Base-by-base conservation (phyloP, 2,888 invertebrate species). In the Dugesia japonica region DNA sequence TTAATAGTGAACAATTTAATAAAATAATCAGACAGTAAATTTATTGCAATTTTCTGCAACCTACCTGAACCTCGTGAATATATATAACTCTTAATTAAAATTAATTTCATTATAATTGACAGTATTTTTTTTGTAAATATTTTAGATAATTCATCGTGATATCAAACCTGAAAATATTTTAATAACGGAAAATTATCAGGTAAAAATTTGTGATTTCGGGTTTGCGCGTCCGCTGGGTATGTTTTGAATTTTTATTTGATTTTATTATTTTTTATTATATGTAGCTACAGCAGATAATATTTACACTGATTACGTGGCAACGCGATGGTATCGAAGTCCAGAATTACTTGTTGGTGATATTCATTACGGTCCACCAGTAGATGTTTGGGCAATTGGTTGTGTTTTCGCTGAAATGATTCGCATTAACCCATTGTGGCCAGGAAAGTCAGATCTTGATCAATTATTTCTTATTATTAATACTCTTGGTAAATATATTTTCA, bases 391-490 rank as follows among this genome's bases (percentile, higher is more conserved):
- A 56, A 56, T 56, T 20, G 56, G 56, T 4, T 56, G 56, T 56
- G 56, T 56, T n/a, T 56, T 56, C 17, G 56, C 56, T 56, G 56
- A 56, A n/a, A 56, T 56, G 56, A 56, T 56, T 13, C 56, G 56
- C 4, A 56, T 56, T 20, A 23, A 20, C 17, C 56, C 56, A 23
- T n/a, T 56, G 1, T 56, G 56, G 56, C 56, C 56, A 7, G 56
- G 56, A 56, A 56, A 56, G 17, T 56, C 56, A 23, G 56, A 56
- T n/a, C 23, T 56, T 20, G 56, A 56, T 56, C 56, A 56, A 56
- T 23, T 56, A 20, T 56, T 56, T 56, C 56, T 56, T 56, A 56
- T 56, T 9, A 56, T 56, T 9, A 56, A 56, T 56, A 56, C 56
- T 56, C 56, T 56, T n/a, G 56, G 56, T 56, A 56, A 56, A n/a